These are phyloP conservation scores for Perognathus longimembris DNA, from an alignment of 2,113 vertebrate species.

Conservation along the genomic window DNA sequence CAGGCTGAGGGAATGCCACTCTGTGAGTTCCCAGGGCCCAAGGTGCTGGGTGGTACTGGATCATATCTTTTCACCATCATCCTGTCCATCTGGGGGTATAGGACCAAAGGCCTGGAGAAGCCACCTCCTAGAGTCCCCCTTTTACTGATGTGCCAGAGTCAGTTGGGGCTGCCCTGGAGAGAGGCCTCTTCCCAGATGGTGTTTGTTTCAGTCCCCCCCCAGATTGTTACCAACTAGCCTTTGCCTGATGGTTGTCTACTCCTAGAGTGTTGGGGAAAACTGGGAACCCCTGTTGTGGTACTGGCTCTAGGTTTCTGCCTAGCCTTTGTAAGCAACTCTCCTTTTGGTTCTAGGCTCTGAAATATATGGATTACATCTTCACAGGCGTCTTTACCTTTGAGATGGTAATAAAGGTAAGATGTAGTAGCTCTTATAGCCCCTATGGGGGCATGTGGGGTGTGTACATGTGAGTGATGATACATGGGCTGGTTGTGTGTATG, in stretches of 20 bases:
- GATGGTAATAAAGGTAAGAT: slow-evolving; percentile 98
- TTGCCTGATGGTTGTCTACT: neutral
- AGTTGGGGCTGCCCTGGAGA: rapidly evolving
- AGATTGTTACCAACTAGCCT: rapidly evolving
- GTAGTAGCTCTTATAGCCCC: neutral
- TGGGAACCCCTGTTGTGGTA: rapidly evolving
- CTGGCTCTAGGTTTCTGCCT: neutral
- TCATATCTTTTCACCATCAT: neutral
- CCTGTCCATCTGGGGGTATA: too few species aligned
- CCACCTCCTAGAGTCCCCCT: neutral
- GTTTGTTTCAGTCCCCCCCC: rapidly evolving
- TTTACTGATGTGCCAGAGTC: neutral
- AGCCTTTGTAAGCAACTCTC: neutral
- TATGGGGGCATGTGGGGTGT: neutral
- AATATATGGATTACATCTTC: slow-evolving; percentile 98
- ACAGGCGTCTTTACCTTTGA: slow-evolving; percentile 99
- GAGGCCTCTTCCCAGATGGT: neutral
- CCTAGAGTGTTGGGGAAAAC: neutral
- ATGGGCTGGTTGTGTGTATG: neutral
- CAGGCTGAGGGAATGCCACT: neutral
- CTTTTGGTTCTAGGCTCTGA: slow-evolving; percentile 90
- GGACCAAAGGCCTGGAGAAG: too few species aligned
- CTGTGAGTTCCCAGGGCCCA: neutral
- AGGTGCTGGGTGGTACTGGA: too few species aligned
- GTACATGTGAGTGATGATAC: neutral